phyloP scores from a whole-genome alignment of 2,888 invertebrate genomes.

The Drosophila koepferae region DNA sequence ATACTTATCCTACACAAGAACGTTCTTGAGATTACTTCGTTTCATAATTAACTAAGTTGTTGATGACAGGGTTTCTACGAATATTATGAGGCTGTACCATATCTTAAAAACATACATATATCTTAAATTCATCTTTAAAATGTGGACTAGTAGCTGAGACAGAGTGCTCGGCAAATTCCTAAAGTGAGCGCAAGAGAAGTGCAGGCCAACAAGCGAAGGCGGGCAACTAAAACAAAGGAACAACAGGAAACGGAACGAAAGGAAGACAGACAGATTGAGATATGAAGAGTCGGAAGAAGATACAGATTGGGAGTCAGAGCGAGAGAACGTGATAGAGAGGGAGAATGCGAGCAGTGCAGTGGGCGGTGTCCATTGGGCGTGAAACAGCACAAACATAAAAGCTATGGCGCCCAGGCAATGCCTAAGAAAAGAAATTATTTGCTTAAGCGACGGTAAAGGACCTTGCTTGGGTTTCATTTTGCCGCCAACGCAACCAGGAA shows the following conservation, averaged over 20 bases:
- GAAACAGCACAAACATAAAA: constrained; percentile 59
- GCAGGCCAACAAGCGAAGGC: constrained; percentile 64
- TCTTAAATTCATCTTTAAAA: constrained; percentile 27
- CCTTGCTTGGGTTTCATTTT: constrained; percentile 60
- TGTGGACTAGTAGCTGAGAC: constrained; percentile 8
- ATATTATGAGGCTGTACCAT: no score
- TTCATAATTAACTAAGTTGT: no score
- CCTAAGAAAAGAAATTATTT: constrained; percentile 75
- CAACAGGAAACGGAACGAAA: constrained; percentile 58
- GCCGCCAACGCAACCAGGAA: constrained; percentile 33
- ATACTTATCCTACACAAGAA: not conserved
- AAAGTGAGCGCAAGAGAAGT: constrained; percentile 66
- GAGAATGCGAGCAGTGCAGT: constrained; percentile 23
- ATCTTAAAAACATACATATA: no score
- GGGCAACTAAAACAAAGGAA: constrained; percentile 61
- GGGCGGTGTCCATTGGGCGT: constrained; percentile 27
- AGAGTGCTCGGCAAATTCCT: constrained; percentile 67
- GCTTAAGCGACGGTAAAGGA: constrained; percentile 75
- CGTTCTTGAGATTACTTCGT: not conserved
- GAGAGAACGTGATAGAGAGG: not conserved
- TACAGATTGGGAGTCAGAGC: not conserved
- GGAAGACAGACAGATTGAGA: not conserved
- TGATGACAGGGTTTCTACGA: no score
- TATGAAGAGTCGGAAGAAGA: not conserved
- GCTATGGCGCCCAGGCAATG: constrained; percentile 42